phyloP scores from a whole-genome alignment of 2,888 invertebrate genomes.

The Parnassius smintheus region DNA sequence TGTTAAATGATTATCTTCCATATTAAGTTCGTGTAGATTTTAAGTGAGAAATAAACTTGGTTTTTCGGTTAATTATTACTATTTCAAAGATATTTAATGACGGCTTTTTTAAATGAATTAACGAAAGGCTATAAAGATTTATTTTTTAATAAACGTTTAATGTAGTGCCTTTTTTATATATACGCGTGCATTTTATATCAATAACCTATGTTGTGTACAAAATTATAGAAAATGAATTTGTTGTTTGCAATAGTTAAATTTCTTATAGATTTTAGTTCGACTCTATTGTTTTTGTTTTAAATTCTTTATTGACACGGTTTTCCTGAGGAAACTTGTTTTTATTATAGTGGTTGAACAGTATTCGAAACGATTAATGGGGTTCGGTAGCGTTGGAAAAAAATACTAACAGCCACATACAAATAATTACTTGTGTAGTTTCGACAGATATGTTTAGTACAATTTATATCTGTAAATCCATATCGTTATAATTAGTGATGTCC shows the following conservation, averaged over 20 bases:
- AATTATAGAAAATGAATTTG: constrained; percentile 30
- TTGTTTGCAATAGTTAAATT: constrained; percentile 43
- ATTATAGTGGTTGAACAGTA: constrained; percentile 31
- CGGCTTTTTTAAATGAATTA: constrained; percentile 32
- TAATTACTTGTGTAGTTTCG: constrained; percentile 2
- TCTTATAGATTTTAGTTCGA: constrained; percentile 40
- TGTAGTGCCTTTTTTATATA: constrained; percentile 56
- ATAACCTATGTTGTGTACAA: constrained; percentile 26
- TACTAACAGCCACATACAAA: background rate
- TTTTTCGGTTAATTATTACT: constrained; percentile 39
- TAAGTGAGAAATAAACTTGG: constrained; percentile 47
- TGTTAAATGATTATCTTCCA: constrained; percentile 56
- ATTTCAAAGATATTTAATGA: constrained; percentile 26
- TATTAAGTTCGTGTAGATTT: constrained; percentile 56
- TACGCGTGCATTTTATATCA: constrained; percentile 27
- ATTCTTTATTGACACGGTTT: constrained; percentile 45
- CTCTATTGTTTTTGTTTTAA: constrained; percentile 43
- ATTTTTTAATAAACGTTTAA: constrained; percentile 36
- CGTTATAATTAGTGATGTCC: constrained; percentile 1
- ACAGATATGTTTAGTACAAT: constrained; percentile 20
- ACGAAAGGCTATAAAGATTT: constrained; percentile 34
- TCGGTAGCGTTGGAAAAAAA: constrained; percentile 3
- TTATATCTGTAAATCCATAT: constrained; percentile 10
- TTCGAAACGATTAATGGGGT: constrained; percentile 12
- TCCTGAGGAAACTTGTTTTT: constrained; percentile 20